phyloP scores from a whole-genome alignment of 2,113 vertebrate species.

The Taurulus bubalis region DNA sequence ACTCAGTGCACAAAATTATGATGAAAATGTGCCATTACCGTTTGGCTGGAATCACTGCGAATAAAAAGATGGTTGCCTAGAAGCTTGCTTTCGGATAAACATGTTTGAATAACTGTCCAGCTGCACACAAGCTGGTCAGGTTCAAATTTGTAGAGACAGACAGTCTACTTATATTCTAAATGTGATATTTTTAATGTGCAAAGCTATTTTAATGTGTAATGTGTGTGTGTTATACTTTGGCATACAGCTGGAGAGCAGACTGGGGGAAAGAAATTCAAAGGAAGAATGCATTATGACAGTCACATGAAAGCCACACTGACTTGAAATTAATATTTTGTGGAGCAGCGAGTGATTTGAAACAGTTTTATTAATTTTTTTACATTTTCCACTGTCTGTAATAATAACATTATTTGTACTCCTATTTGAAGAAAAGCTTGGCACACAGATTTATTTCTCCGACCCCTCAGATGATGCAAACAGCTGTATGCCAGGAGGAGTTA shows the following conservation, averaged over 20 bases:
- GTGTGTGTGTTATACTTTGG: not conserved
- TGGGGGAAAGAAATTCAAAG: not conserved
- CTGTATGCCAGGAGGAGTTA: conserved; percentile 65
- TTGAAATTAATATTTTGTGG: conserved; percentile 23
- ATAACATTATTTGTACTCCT: conserved; percentile 21
- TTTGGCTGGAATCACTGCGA: conserved; percentile 52
- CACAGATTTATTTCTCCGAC: conserved; percentile 37
- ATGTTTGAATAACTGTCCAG: not conserved
- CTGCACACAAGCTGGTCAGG: conserved; percentile 12
- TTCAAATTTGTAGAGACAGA: not conserved
- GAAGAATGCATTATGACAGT: not conserved
- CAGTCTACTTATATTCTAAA: not conserved
- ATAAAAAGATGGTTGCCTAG: conserved; percentile 3
- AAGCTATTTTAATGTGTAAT: conserved; percentile 2
- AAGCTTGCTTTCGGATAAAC: conserved; percentile 23
- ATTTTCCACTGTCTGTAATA: conserved; percentile 21
- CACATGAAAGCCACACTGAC: conserved; percentile 22
- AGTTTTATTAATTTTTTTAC: not conserved
- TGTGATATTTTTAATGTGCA: conserved; percentile 17
- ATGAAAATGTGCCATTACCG: conserved; percentile 69
- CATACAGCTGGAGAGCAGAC: not conserved
- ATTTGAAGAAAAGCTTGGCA: conserved; percentile 39
- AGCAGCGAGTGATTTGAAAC: conserved; percentile 16
- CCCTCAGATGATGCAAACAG: conserved; percentile 59
- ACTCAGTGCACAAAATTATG: conserved; percentile 43